Evolutionary conservation across 1,140 invertebrate species (phyloP).

Genomic region (Drosophila sechellia): DNA sequence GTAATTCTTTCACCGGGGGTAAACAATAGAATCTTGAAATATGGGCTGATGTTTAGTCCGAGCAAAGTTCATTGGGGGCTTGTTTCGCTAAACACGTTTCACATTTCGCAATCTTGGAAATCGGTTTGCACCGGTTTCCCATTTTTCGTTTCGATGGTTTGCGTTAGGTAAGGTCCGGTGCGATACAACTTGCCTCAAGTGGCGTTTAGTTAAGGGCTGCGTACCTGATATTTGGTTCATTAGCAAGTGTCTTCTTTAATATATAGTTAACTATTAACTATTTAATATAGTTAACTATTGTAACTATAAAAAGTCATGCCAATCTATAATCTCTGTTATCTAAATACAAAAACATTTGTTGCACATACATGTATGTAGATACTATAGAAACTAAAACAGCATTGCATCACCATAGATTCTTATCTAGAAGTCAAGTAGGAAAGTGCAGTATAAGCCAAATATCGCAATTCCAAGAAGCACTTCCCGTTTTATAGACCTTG

Average conservation of each 20-base stretch:
- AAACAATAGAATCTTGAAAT: slow-evolving; percentile 36
- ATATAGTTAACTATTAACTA: too few relatives aligned
- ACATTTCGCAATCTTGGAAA: slow-evolving; percentile 35
- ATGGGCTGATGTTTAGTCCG: slow-evolving; percentile 39
- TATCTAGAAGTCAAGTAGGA: slow-evolving; percentile 6
- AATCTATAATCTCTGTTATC: too few relatives aligned
- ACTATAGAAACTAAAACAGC: too few relatives aligned
- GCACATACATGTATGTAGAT: too few relatives aligned
- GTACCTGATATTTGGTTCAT: neutral
- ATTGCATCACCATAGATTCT: neutral
- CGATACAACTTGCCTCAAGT: slow-evolving; percentile 35
- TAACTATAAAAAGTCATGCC: too few relatives aligned
- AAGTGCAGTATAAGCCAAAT: neutral
- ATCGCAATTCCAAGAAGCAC: slow-evolving; percentile 19
- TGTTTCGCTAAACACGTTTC: slow-evolving; percentile 32
- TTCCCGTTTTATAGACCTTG: slow-evolving; percentile 23
- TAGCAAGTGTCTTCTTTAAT: neutral
- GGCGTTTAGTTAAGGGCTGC: neutral
- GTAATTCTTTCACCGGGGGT: slow-evolving; percentile 12
- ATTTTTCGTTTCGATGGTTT: slow-evolving; percentile 13
- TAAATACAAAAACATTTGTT: too few relatives aligned
- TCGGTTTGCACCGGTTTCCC: slow-evolving; percentile 15
- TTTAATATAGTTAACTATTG: too few relatives aligned
- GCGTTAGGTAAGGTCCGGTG: slow-evolving; percentile 45
- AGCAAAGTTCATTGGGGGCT: slow-evolving; percentile 39